Evolutionary conservation across 2,888 invertebrate genomes (phyloP), one percentile per base, ranked within the genome.

Genomic region (Callyntrura sp.): DNA sequence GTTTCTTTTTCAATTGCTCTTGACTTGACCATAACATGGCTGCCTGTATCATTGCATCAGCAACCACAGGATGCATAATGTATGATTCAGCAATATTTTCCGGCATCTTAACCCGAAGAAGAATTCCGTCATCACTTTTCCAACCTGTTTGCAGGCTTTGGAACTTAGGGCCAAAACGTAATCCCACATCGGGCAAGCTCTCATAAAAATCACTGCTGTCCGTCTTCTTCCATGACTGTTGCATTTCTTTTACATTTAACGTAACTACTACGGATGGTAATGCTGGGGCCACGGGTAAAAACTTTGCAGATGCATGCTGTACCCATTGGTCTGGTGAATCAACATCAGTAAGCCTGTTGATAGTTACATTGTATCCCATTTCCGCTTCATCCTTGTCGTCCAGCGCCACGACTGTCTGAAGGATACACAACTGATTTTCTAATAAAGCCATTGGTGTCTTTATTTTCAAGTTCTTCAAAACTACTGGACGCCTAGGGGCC

Each of bases 21-120:
- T n/a, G n/a, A n/a, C 20, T 60, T 82, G 12, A 45, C 82, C 62
- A 62, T 0, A 88, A 23, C 43, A 83, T 55, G 0, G 82, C 43
- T 3, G 81, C 83, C 9, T 79, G 79, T 20, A 79, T 60, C 79
- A 79, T 79, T n/a, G 79, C 79, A 12, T 79, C 57, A 78, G 55
- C 79, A 2, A 88, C 17, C 17, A 90, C 78, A 35, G 91, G 91
- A 82, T 91, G 91, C 6, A 76, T 45, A 28, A 90, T 76, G 43
- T 91, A 91, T n/a, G 76, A 43, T 11, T 48, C 23, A 45, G 45
- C 45, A n/a, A 11, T 25, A 48, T 0, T 65, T n/a, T n/a, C n/a
- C n/a, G n/a, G n/a, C n/a, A n/a, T n/a, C n/a, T n/a, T n/a, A n/a
- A n/a, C n/a, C n/a, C n/a, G n/a, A n/a, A n/a, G n/a, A n/a, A n/a